Percentiles rank a stretch among this genome's conserved stretches.
These are phyloP conservation scores for Ceramica pisi DNA, from an alignment of 2,888 invertebrate species.

Conservation along the genomic window DNA sequence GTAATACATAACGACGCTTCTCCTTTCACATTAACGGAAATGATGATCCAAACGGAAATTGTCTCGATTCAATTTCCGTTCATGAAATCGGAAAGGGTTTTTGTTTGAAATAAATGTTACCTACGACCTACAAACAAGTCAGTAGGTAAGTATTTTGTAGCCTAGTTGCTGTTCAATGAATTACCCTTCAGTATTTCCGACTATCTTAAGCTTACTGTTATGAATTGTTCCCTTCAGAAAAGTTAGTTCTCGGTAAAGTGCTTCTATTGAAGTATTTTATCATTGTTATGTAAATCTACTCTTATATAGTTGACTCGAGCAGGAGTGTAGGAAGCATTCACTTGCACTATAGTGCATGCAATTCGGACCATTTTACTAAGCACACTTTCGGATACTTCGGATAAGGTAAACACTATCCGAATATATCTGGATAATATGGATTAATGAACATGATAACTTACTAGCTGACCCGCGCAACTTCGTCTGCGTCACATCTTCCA, in stretches of 20 bases:
- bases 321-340: not conserved
- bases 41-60: slow-evolving; percentile 47
- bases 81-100: slow-evolving; percentile 28
- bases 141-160: not conserved
- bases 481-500: no score
- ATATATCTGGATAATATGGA: no score
- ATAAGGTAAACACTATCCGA: no score
- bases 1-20: not conserved
- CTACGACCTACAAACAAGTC: not conserved
- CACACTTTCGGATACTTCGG: no score
- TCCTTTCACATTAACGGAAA: slow-evolving; percentile 21
- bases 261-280: not conserved
- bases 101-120: not conserved
- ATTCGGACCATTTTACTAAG: no score
- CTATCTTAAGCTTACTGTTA: not conserved
- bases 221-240: slow-evolving; percentile 2
- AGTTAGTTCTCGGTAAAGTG: slow-evolving; percentile 2
- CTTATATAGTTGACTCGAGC: not conserved
- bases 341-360: not conserved
- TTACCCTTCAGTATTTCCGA: slow-evolving; percentile 1
- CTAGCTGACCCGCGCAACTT: no score
- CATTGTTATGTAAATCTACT: not conserved
- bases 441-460: no score
- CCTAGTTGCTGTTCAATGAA: slow-evolving; percentile 2
- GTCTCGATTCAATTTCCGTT: slow-evolving; percentile 48